A percentile compares a stretch with the other conserved stretches of the same genome.
These are phyloP conservation scores for Schrankia costaestrigalis DNA, from an alignment of 2,888 invertebrate genomes.

Conservation along the genomic window DNA sequence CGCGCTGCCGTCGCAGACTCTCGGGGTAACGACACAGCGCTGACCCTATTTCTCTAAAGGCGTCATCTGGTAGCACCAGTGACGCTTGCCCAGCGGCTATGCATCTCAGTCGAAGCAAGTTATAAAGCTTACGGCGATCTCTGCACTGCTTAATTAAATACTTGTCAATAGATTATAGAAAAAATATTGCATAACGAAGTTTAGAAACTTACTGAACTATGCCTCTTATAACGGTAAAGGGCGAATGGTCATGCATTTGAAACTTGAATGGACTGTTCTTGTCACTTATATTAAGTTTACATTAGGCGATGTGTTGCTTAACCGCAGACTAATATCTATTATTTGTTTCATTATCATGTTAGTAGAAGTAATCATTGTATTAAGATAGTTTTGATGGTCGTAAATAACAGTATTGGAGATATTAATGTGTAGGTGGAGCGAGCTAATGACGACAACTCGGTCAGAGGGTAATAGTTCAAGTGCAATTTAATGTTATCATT, in stretches of 20 bases:
- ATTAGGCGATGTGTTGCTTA: too few relatives aligned
- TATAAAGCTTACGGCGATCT: constrained; percentile 28
- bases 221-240: constrained; percentile 25
- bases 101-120: constrained; percentile 46
- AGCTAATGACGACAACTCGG: constrained; percentile 17
- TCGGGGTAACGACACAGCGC: constrained; percentile 74
- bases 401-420: constrained; percentile 12
- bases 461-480: constrained; percentile 27
- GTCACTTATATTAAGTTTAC: too few relatives aligned
- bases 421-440: constrained; percentile 13
- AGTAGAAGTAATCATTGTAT: too few relatives aligned
- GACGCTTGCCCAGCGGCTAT: constrained; percentile 63
- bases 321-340: too few relatives aligned
- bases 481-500: constrained; percentile 26
- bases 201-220: too few relatives aligned
- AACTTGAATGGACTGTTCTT: constrained; percentile 4
- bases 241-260: constrained; percentile 7
- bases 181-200: too few relatives aligned
- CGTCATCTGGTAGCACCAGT: constrained; percentile 69
- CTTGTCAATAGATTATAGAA: constrained; percentile 29
- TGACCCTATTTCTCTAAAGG: constrained; percentile 74
- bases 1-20: constrained; percentile 39
- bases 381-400: constrained; percentile 3
- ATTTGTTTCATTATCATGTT: background rate
- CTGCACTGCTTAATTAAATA: constrained; percentile 32